These are phyloP conservation scores for Folsomia candida DNA, from an alignment of 2,888 invertebrate species.

Conservation along the genomic window DNA sequence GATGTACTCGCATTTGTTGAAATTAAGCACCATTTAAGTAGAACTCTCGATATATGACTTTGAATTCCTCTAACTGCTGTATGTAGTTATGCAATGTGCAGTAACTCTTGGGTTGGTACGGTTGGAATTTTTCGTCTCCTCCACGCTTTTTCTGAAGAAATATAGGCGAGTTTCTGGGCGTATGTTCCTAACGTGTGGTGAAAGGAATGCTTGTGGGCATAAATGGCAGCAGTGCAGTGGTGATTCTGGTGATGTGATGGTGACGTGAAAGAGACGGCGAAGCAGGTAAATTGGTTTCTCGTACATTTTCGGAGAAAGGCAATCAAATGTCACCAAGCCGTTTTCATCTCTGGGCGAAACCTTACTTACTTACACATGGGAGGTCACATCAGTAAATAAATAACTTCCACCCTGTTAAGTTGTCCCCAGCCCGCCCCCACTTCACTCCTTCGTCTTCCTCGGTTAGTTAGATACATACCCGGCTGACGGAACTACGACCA, in stretches of 20 bases:
- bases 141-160: no score
- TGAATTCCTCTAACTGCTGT: no score
- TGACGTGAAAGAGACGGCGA: slow-evolving; percentile 33
- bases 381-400: slow-evolving; percentile 45
- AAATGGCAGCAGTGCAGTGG: neutral
- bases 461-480: neutral
- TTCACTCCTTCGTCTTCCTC: neutral
- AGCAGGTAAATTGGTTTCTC: slow-evolving; percentile 42
- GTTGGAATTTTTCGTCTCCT: no score
- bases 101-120: no score
- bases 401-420: slow-evolving; percentile 29
- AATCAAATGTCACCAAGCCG: slow-evolving; percentile 46
- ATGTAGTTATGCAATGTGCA: no score
- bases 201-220: slow-evolving; percentile 15
- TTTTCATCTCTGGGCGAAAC: slow-evolving; percentile 27
- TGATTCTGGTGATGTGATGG: slow-evolving; percentile 14
- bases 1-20: no score
- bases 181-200: no score
- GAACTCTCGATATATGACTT: no score
- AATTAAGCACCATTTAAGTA: no score
- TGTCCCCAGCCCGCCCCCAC: slow-evolving; percentile 7
- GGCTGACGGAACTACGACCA: neutral
- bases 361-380: slow-evolving; percentile 31
- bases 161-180: no score
- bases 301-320: slow-evolving; percentile 33